phyloP scores from a whole-genome alignment of 2,113 vertebrate species.

The Phaethornis superciliosus region DNA sequence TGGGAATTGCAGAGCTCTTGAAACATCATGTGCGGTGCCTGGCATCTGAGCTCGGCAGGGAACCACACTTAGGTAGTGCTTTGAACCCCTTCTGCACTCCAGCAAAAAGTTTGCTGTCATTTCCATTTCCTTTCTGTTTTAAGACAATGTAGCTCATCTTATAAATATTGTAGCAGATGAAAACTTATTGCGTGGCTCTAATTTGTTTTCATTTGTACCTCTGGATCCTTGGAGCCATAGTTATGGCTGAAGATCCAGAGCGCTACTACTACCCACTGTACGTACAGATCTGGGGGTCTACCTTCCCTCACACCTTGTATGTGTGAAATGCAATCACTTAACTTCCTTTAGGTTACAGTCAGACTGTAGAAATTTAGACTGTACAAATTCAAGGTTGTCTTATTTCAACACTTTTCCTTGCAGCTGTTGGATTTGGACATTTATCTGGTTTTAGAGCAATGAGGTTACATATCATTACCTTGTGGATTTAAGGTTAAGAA shows the following conservation, averaged over 20 bases:
- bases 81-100: not conserved
- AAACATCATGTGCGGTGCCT: not conserved
- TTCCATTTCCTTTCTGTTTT: not conserved
- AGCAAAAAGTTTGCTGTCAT: not conserved
- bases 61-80: not conserved
- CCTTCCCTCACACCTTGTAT: not conserved
- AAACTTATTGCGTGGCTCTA: not conserved
- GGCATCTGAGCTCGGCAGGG: not conserved
- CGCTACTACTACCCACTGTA: not conserved
- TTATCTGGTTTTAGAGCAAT: not conserved
- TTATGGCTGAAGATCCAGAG: not conserved
- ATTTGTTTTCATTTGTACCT: not conserved
- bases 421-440: not conserved
- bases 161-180: not conserved
- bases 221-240: not conserved
- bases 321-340: not conserved
- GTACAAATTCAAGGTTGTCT: not conserved
- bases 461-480: not conserved
- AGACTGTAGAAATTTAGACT: not conserved
- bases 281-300: fast-evolving
- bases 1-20: conserved; percentile 4
- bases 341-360: not conserved
- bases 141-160: not conserved
- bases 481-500: not conserved
- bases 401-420: not conserved